Conservation (phyloP, 1,140 invertebrate species). For the Helicorthomorpha holstii region DNA sequence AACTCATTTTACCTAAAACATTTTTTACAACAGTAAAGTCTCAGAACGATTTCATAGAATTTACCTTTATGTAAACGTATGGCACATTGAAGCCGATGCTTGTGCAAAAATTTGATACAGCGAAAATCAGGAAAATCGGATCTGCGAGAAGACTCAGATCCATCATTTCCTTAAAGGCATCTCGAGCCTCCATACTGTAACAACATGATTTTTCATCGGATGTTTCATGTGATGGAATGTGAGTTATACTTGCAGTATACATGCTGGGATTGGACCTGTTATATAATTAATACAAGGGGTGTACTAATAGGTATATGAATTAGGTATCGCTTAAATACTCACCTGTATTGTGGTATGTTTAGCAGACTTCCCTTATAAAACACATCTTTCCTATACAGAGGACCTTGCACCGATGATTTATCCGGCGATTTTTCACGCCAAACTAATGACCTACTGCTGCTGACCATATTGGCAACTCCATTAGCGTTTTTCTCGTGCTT, state of each 20-base stretch:
- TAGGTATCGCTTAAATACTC: constrained; percentile 2
- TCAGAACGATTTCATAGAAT: constrained; percentile 7
- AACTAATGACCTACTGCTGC: neutral
- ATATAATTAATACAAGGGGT: no score
- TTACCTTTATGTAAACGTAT: constrained; percentile 59
- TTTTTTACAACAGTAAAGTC: neutral
- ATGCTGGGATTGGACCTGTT: constrained; percentile 13
- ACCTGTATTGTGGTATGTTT: constrained; percentile 37
- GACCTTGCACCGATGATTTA: constrained; percentile 13
- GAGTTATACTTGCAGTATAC: constrained; percentile 13
- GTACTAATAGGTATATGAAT: neutral
- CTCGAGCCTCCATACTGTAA: constrained; percentile 29
- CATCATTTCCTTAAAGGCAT: constrained; percentile 63
- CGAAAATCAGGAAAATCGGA: constrained; percentile 75
- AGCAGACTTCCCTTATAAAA: constrained; percentile 67
- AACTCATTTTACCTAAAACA: neutral
- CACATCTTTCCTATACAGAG: constrained; percentile 69
- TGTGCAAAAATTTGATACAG: constrained; percentile 83
- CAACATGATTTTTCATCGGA: constrained; percentile 2
- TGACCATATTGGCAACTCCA: neutral
- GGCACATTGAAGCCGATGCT: constrained; percentile 93
- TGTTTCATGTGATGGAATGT: constrained; percentile 6
- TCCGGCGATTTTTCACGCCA: neutral
- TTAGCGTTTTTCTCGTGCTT: no score
- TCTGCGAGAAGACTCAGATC: constrained; percentile 67